Percentiles rank a stretch among this genome's conserved stretches.
These are phyloP conservation scores for Isurus oxyrinchus DNA, from an alignment of 2,113 vertebrate genomes.

Conservation along the genomic window DNA sequence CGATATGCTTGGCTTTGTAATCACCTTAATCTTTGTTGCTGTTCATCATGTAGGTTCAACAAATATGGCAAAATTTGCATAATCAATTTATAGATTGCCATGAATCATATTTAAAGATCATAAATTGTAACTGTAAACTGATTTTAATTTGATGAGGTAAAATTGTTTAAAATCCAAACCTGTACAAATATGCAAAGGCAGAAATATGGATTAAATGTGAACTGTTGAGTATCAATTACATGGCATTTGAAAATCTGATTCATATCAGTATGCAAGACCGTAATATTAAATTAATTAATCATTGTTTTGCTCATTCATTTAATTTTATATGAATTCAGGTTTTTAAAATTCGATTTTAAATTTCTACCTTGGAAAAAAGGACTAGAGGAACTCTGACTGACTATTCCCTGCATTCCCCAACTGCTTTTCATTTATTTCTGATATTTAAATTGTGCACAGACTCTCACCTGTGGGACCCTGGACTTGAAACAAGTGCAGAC, in stretches of 20 bases:
- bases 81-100: background rate
- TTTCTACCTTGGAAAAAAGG: background rate
- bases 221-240: background rate
- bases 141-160: background rate
- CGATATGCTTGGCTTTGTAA: background rate
- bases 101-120: background rate
- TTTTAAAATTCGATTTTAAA: background rate
- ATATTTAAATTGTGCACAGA: conserved; percentile 8
- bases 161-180: background rate
- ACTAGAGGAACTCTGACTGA: background rate
- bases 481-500: background rate
- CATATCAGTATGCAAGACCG: background rate
- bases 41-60: background rate
- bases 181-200: background rate
- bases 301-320: conserved; percentile 2
- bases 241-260: background rate
- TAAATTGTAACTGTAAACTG: no score
- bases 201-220: background rate
- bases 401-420: background rate
- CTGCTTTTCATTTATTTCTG: conserved; percentile 8
- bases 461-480: background rate
- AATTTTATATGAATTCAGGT: background rate
- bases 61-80: background rate
- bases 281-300: conserved; percentile 24
- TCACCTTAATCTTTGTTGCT: background rate